Conservation (phyloP, 2,888 invertebrate species). For the Furcula furcula region DNA sequence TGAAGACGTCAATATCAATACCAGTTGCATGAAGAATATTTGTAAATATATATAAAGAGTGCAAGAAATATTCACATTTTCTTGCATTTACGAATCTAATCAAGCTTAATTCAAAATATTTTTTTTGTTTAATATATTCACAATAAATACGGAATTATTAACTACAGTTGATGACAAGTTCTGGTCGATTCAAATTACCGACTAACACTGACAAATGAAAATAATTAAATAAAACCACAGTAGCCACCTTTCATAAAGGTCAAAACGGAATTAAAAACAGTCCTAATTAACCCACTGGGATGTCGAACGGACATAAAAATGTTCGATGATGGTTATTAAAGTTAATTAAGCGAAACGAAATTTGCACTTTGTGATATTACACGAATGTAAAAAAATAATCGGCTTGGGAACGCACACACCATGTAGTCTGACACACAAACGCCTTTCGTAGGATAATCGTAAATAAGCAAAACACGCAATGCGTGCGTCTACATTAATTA, state of each 20-base stretch:
- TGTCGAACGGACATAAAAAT: conserved; percentile 17
- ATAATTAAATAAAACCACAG: too few relatives aligned
- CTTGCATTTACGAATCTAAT: too few relatives aligned
- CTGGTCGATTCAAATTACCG: conserved; percentile 9
- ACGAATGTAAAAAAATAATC: conserved; percentile 16
- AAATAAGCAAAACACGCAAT: not conserved
- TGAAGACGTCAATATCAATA: too few relatives aligned
- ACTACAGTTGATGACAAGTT: conserved; percentile 2
- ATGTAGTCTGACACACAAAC: conserved; percentile 1
- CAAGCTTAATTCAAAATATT: too few relatives aligned
- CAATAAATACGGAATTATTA: too few relatives aligned
- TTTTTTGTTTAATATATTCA: too few relatives aligned
- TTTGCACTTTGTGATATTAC: conserved; percentile 1
- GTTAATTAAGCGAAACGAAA: conserved; percentile 24
- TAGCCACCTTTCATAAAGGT: conserved; percentile 4
- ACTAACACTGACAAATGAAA: conserved; percentile 14
- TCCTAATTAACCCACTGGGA: conserved; percentile 18
- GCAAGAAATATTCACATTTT: too few relatives aligned
- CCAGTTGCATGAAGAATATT: too few relatives aligned
- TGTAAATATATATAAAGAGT: too few relatives aligned
- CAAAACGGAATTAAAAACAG: conserved; percentile 7
- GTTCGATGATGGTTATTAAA: conserved; percentile 13
- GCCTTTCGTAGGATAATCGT: not conserved
- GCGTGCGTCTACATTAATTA: not conserved
- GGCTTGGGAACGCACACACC: conserved; percentile 16